Evolutionary conservation across 2,113 vertebrate species (phyloP), one percentile per base, ranked within the genome.

Genomic region (Gambusia affinis): DNA sequence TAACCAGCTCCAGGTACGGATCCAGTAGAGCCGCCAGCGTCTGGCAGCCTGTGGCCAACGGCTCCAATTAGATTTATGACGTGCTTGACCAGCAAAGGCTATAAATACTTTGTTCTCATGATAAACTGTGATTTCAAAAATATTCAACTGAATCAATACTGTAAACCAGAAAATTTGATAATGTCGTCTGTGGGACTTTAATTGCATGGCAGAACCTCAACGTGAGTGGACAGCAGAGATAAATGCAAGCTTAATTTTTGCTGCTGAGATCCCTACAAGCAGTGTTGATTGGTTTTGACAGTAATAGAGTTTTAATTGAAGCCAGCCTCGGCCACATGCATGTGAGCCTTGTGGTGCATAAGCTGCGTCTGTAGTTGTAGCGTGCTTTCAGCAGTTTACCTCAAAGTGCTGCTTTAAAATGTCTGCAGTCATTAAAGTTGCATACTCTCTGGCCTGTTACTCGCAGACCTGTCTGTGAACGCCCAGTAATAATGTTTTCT

Each of bases 271-370:
- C 82, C 78, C 72, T 65, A 31, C 11, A 65, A 78, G 75, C 81
- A 84, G 86, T 90, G 88, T 90, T 89, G 91, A 94, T 92, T 88
- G 79, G 79, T 80, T 90, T 81, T 93, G 92, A 93, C 92, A 91
- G 87, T 92, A 90, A 92, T 90, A 81, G 89, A 51, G 88, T 88
- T 91, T 90, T 92, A 92, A 92, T 91, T 91, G 85, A 87, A 91
- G 86, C 85, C 91, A 92, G 89, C 44, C 82, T 57, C n/a, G 15
- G 87, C 85, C 86, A 77, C 85, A 91, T 79, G 75, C 76, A 89
- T 81, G 89, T 82, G 85, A 85, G 85, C 65, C 67, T 27, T 63
- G 73, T 82, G 79, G 78, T 85, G 70, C 84, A 85, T 70, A 87
- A 84, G 64, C 87, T 83, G 75, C 76, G 88, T 87, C 85, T 93